Base-by-base conservation (phyloP, 2,888 invertebrate species). In the Dichetophora obliterata region DNA sequence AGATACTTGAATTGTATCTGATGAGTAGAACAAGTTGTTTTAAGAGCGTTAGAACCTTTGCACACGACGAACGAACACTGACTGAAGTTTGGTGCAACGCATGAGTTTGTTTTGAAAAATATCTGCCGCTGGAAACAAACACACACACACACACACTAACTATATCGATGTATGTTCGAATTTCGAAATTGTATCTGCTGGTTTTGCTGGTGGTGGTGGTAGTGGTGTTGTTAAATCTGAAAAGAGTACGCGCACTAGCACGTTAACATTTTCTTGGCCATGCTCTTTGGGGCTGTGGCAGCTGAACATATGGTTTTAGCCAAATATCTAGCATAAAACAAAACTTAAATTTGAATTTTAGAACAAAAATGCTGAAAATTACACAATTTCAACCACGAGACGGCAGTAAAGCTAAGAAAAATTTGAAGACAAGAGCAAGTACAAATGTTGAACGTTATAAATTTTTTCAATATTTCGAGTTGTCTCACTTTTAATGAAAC, bases 21-120 rank as follows among this genome's bases (percentile, higher is more conserved):
- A 59, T 3, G 5, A 75, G 14, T 43, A 43, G 11, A 11, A 2
- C 11, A 43, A 22, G 31, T 59, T 34, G 11, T n/a, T 66, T 71
- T 61, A 70, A 70, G 76, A 74, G 61, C 78, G 73, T 54, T 65
- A 66, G 75, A 75, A 79, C 79, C 48, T 78, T 77, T 73, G 73
- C 79, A 75, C 76, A 75, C 79, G 71, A 78, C 82, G 76, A 80
- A 76, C 80, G 75, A 79, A 78, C 81, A 82, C 81, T 79, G 81
- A 81, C 82, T 82, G 79, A 80, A 77, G 72, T 70, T 59, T 37
- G 57, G n/a, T 77, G 73, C 37, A 54, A 70, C 70, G 79, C 78
- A 74, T 75, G 75, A 71, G 27, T 73, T 74, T 63, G 63, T 74
- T 74, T 74, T 74, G 52, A 65, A 74, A 71, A 65, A 65, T n/a